phyloP scores from a whole-genome alignment of 2,113 vertebrate species.

The Callaeas wilsoni region DNA sequence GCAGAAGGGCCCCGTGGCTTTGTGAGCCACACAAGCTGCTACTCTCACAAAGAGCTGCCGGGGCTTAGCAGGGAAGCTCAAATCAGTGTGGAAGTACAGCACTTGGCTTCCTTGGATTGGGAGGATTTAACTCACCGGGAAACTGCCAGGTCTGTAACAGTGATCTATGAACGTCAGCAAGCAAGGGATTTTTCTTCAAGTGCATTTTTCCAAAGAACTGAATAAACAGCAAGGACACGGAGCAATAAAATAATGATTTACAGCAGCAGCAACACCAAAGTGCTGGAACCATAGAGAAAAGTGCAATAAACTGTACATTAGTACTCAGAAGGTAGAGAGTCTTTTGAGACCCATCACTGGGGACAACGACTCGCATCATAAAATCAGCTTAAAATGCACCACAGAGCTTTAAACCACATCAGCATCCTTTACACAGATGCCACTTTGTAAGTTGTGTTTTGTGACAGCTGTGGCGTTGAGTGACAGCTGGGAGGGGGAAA shows the following conservation, averaged over 20 bases:
- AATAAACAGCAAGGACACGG: background rate
- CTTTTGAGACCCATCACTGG: background rate
- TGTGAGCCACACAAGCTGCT: constrained; percentile 23
- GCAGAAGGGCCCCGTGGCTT: background rate
- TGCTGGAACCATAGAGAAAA: background rate
- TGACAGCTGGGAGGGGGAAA: constrained; percentile 23
- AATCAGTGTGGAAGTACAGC: background rate
- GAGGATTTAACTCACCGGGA: background rate
- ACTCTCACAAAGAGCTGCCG: background rate
- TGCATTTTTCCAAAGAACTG: background rate
- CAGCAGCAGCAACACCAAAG: background rate
- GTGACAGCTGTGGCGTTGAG: constrained; percentile 8
- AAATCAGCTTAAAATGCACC: constrained; percentile 30
- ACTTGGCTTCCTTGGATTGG: background rate
- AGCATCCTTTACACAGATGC: constrained; percentile 30
- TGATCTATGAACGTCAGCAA: background rate
- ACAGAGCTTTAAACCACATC: background rate
- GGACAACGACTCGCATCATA: constrained; percentile 18
- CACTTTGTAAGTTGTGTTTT: background rate
- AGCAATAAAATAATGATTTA: background rate
- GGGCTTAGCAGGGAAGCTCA: constrained; percentile 50
- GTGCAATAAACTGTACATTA: constrained; percentile 21
- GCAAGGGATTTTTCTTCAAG: background rate
- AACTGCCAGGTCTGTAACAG: background rate
- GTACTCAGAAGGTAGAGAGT: background rate